A percentile compares a stretch with the other conserved stretches of the same genome.
Conservation (phyloP, 92 coral and sea anemone species). For the Siderastrea siderea region DNA sequence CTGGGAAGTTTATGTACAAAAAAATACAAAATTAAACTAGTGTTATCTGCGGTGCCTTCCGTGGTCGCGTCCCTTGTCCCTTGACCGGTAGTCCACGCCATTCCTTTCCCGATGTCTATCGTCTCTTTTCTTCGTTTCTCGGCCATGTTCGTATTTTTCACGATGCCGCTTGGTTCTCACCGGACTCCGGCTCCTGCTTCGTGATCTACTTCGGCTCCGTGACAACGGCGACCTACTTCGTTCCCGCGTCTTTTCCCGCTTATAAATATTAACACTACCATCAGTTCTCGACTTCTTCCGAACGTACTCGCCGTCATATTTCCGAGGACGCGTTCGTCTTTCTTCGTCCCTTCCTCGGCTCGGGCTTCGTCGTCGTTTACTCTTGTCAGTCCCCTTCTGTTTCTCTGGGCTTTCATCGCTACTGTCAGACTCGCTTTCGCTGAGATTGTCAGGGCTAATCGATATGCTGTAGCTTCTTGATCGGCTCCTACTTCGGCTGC, state of each 20-base stretch:
- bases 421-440: slow-evolving; percentile 78
- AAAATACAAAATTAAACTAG: slow-evolving; percentile 8
- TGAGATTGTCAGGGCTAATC: slow-evolving; percentile 84
- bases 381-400: slow-evolving; percentile 32
- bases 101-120: slow-evolving; percentile 81
- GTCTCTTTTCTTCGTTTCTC: slow-evolving; percentile 72
- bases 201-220: slow-evolving; percentile 87
- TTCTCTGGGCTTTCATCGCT: slow-evolving; percentile 61
- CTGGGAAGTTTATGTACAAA: slow-evolving; percentile 30
- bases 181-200: slow-evolving; percentile 88
- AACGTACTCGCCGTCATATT: slow-evolving; percentile 51
- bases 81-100: slow-evolving; percentile 75
- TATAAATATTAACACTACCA: slow-evolving; percentile 24
- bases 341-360: slow-evolving; percentile 59
- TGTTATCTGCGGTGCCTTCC: slow-evolving; percentile 52
- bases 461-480: slow-evolving; percentile 90
- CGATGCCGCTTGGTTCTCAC: slow-evolving; percentile 64
- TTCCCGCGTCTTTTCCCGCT: slow-evolving; percentile 77
- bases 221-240: slow-evolving; percentile 91
- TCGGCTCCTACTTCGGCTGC: slow-evolving; percentile 81
- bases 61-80: slow-evolving; percentile 65
- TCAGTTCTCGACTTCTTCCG: slow-evolving; percentile 57
- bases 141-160: slow-evolving; percentile 74
- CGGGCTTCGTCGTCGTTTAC: slow-evolving; percentile 59
- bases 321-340: slow-evolving; percentile 34